Evolutionary conservation across 2,888 invertebrate genomes (phyloP), one percentile per base, ranked within the genome.

Genomic region (Trissolcus japonicus): DNA sequence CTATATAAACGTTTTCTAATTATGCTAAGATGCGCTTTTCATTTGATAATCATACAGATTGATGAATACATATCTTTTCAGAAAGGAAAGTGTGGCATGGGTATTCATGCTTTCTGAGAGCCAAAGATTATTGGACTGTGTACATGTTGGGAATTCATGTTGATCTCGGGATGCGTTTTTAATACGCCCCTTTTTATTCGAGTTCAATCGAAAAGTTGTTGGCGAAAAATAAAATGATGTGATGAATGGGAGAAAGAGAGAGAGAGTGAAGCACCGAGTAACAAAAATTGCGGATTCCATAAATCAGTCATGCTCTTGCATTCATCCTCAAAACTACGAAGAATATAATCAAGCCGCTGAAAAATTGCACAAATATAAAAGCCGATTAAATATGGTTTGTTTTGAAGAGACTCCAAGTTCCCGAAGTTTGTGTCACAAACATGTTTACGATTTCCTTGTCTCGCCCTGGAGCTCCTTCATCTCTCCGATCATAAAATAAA

Each of bases 371-470:
- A 54, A 60, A 59, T 54, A 46, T 54, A 54, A 54, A 60, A 54
- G 51, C 14, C 57, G 57, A 53, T 63, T 65, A 72, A 63, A 59
- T 50, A 57, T 51, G 19, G 69, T 69, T 55, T 69, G 62, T 69
- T 57, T 63, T 71, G 57, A 63, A 72, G 54, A 63, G 50, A 46
- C 54, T 56, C 6, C 46, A 16, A 65, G 16, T 65, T 35, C 17
- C 19, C 46, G n/a, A 51, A 66, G 60, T 66, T 73, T 21, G 41
- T 35, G 41, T 60, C 61, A 25, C 61, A 74, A 74, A 74, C 67
- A 67, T 67, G 67, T 74, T 74, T 74, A 74, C 67, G 62, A 74
- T 62, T 67, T 62, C 57, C 35, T 62, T 57, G 43, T 51, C 51
- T 65, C 51, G 19, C 6, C 51, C 17, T 11, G 46, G 2, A 9